Conservation (phyloP, 2,113 vertebrate species). For the Lethenteron reissneri region DNA sequence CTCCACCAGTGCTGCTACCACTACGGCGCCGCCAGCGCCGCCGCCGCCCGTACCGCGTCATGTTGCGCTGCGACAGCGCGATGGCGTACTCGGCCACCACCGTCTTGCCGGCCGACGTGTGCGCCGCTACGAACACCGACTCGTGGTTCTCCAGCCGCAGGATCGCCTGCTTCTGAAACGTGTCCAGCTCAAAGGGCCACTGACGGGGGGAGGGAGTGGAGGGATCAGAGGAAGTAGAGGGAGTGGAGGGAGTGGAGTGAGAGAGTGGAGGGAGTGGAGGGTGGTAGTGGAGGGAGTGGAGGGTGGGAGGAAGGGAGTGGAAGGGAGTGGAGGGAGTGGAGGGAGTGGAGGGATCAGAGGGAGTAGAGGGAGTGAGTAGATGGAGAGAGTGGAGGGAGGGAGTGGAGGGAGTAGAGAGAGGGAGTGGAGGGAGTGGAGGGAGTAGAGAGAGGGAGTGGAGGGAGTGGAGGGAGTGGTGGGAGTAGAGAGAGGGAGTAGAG, state of each 20-base stretch:
- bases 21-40: too few relatives aligned
- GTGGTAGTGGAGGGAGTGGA: not conserved
- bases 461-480: not conserved
- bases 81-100: slow-evolving; percentile 75
- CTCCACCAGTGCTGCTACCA: too few relatives aligned
- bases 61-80: slow-evolving; percentile 65
- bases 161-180: slow-evolving; percentile 72
- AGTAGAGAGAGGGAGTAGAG: too few relatives aligned
- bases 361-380: too few relatives aligned
- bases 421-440: too few relatives aligned
- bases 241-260: not conserved
- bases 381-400: too few relatives aligned
- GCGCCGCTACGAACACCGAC: slow-evolving; percentile 58
- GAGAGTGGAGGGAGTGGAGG: too few relatives aligned
- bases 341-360: not conserved
- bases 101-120: slow-evolving; percentile 68
- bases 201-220: slow-evolving; percentile 15
- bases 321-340: too few relatives aligned
- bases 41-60: slow-evolving; percentile 38
- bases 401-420: too few relatives aligned
- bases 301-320: too few relatives aligned
- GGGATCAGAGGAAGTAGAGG: too few relatives aligned
- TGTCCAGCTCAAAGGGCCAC: slow-evolving; percentile 64
- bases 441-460: too few relatives aligned
- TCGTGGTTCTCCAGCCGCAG: slow-evolving; percentile 48